Evolutionary conservation across 2,797 vertebrate species (phyloP), one percentile per base, ranked within the genome.

Genomic region (Geotrypetes seraphini): DNA sequence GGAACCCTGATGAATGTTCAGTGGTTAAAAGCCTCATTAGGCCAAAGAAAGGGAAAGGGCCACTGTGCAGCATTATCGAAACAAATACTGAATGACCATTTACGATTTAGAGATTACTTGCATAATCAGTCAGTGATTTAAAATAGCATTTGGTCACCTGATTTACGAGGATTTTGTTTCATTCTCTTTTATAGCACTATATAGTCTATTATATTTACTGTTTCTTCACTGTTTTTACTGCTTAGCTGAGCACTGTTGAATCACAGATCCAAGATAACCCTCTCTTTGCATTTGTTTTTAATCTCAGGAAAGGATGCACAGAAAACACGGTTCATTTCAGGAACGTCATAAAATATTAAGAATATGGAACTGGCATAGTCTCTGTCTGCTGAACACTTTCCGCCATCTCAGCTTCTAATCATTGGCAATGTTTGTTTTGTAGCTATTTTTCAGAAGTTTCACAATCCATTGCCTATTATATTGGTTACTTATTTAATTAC

Each of bases 41-140:
- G n/a, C n/a, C n/a, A n/a, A n/a, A n/a, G n/a, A n/a, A n/a, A n/a
- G n/a, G n/a, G n/a, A n/a, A n/a, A n/a, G n/a, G n/a, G 36, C 41
- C 23, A 11, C 12, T 16, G 33, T 23, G 22, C 18, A 37, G 34
- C 31, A 49, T 36, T 33, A 17, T 26, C 57, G 41, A 58, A 51
- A 66, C 46, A 61, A 52, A 55, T 32, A 47, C 36, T 32, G 50
- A 52, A 57, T 53, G 58, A 40, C 49, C 55, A 41, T 51, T 56
- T 57, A 51, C 33, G 39, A 50, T 45, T 50, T 26, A 14, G 35
- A 39, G 50, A 47, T 60, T 35, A 33, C 18, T 35, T 35, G 34
- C 34, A 39, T 42, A 42, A 53, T 54, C 45, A 33, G 40, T 43
- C 3, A 13, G 19, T 19, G 44, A 31, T 46, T 39, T 43, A 44